Conservation (phyloP, 2,113 vertebrate genomes). For the Alligator mississippiensis region DNA sequence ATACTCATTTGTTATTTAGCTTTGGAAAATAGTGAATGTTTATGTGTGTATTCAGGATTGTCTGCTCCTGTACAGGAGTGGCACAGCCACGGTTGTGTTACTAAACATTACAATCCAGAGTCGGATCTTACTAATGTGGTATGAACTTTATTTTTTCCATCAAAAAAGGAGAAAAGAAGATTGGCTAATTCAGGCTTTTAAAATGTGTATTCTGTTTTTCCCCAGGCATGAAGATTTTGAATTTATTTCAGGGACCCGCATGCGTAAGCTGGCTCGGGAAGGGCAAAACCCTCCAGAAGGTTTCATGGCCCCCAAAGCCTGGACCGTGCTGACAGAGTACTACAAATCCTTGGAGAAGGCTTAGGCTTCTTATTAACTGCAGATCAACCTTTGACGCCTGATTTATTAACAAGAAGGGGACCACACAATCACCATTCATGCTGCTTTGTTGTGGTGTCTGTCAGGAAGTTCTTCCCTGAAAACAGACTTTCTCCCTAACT, state of each 20-base stretch:
- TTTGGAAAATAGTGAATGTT: background rate
- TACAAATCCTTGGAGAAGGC: slow-evolving; percentile 94
- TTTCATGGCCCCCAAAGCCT: slow-evolving; percentile 97
- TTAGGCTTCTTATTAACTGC: slow-evolving; percentile 69
- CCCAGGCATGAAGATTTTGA: slow-evolving; percentile 94
- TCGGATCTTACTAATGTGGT: background rate
- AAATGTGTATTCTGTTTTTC: background rate
- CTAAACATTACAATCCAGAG: background rate
- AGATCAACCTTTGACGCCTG: slow-evolving; percentile 62
- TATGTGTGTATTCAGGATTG: background rate
- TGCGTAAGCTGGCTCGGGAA: slow-evolving; percentile 95
- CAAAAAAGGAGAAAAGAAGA: background rate
- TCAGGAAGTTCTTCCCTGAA: slow-evolving; percentile 66
- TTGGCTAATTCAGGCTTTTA: background rate
- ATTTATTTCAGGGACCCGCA: slow-evolving; percentile 98
- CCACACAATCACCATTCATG: slow-evolving; percentile 62
- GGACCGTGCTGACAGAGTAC: slow-evolving; percentile 94
- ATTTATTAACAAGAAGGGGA: slow-evolving; percentile 69
- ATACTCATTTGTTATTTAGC: background rate
- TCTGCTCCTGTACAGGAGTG: background rate
- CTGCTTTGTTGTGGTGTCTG: slow-evolving; percentile 75
- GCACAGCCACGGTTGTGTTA: background rate
- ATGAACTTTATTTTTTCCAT: background rate
- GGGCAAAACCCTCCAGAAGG: slow-evolving; percentile 94
- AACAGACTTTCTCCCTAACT: slow-evolving; percentile 68